phyloP scores from a whole-genome alignment of 2,113 vertebrate species.

The Paramormyrops kingsleyae region DNA sequence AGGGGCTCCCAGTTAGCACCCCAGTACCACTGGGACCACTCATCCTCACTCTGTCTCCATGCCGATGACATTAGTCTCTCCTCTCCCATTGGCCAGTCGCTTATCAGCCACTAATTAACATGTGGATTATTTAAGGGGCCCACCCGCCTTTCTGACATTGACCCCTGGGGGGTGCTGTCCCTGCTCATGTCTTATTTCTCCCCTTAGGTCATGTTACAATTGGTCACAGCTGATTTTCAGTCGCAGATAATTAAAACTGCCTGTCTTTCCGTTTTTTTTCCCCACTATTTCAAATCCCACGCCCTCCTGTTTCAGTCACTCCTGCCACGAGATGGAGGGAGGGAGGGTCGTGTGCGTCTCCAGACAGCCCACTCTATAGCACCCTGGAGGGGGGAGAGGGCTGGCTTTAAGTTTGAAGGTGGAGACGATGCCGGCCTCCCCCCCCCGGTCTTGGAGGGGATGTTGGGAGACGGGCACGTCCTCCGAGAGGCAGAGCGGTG shows the following conservation, averaged over 20 bases:
- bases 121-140: slow-evolving; percentile 9
- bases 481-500: neutral
- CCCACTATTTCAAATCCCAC: neutral
- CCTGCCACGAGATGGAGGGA: no score
- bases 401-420: neutral
- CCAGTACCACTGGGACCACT: neutral
- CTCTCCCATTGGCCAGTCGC: slow-evolving; percentile 10
- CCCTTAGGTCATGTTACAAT: neutral
- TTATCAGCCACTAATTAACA: slow-evolving; percentile 27
- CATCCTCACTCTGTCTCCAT: slow-evolving; percentile 4
- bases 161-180: neutral
- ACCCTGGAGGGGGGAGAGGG: neutral
- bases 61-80: slow-evolving; percentile 9
- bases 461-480: neutral
- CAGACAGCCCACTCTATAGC: neutral
- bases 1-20: neutral
- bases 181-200: neutral
- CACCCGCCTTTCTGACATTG: neutral
- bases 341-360: neutral
- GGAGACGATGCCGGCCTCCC: neutral
- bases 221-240: neutral
- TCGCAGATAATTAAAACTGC: neutral
- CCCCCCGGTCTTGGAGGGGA: neutral
- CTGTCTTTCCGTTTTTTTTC: neutral
- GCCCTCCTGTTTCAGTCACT: neutral